Evolutionary conservation across 2,888 invertebrate genomes (phyloP).

Genomic region (Glaucopsyche alexis): DNA sequence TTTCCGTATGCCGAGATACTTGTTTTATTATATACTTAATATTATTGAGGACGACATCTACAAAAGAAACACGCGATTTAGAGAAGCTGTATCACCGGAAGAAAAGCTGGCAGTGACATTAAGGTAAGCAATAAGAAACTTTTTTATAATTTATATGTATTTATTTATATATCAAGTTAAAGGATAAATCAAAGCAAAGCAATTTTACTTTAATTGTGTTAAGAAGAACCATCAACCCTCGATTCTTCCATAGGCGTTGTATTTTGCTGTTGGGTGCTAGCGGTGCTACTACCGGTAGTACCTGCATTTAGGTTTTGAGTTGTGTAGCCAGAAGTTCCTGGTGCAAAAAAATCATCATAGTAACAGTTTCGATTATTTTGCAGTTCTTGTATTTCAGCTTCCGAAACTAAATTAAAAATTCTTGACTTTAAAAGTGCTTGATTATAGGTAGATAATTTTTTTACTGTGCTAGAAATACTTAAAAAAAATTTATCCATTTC

Average conservation of each 20-base stretch:
- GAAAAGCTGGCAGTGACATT: constrained; percentile 18
- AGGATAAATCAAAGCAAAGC: constrained; percentile 18
- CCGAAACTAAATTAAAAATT: constrained; percentile 28
- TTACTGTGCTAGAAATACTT: constrained; percentile 28
- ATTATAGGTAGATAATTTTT: constrained; percentile 28
- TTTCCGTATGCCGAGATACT: constrained; percentile 24
- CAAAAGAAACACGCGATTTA: constrained; percentile 15
- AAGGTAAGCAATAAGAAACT: constrained; percentile 18
- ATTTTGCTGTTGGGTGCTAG: constrained; percentile 28
- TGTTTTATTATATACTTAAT: constrained; percentile 21
- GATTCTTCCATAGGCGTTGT: constrained; percentile 28
- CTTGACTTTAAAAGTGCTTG: constrained; percentile 28
- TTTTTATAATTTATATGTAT: constrained; percentile 16
- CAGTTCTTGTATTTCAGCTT: constrained; percentile 26
- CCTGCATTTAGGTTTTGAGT: constrained; percentile 28
- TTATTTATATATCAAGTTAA: constrained; percentile 16
- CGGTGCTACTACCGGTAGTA: constrained; percentile 26
- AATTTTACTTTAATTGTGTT: constrained; percentile 15
- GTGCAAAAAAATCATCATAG: constrained; percentile 27
- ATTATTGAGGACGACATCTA: constrained; percentile 18
- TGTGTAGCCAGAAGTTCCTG: constrained; percentile 27
- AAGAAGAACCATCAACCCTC: constrained; percentile 22
- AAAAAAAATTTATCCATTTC: constrained; percentile 27
- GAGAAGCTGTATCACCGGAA: constrained; percentile 18
- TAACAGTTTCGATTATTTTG: constrained; percentile 27